These are phyloP conservation scores for Dastarcus helophoroides DNA, from an alignment of 2,888 invertebrate species.

Conservation along the genomic window DNA sequence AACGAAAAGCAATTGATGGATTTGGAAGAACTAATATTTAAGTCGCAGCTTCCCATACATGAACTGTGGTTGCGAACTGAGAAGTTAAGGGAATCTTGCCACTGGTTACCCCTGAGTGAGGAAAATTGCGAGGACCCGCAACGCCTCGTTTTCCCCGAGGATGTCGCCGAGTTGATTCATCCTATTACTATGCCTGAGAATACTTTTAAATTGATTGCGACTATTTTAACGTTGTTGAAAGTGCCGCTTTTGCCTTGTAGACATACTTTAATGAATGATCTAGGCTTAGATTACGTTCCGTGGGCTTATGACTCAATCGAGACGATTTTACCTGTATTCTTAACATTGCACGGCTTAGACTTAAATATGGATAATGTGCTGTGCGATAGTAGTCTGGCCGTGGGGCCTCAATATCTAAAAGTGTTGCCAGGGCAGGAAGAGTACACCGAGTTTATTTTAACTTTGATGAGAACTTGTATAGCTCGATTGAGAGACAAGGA, in stretches of 20 bases:
- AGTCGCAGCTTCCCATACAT: conserved; percentile 53
- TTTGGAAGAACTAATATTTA: conserved; percentile 50
- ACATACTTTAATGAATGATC: conserved; percentile 35
- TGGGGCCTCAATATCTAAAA: conserved; percentile 48
- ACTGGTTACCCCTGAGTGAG: conserved; percentile 51
- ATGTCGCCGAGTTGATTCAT: conserved; percentile 56
- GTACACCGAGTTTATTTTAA: conserved; percentile 43
- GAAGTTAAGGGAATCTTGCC: conserved; percentile 57
- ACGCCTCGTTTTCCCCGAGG: conserved; percentile 51
- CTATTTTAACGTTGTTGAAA: conserved; percentile 47
- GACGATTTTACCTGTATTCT: conserved; percentile 36
- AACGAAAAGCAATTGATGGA: conserved; percentile 43
- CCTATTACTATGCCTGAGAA: conserved; percentile 49
- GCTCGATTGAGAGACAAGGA: conserved; percentile 40
- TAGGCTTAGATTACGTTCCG: conserved; percentile 36
- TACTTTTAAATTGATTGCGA: conserved; percentile 47
- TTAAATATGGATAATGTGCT: conserved; percentile 31
- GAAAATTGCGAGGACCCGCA: conserved; percentile 51
- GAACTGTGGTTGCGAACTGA: conserved; percentile 68
- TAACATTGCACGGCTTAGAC: conserved; percentile 29
- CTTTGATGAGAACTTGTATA: conserved; percentile 41
- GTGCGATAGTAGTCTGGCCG: conserved; percentile 38
- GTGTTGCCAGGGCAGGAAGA: conserved; percentile 49
- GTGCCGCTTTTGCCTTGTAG: conserved; percentile 45
- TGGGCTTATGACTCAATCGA: conserved; percentile 43